These are phyloP conservation scores for Nesometra sesokonis DNA, from an alignment of 35 echinoderm and acorn worm species.

Conservation along the genomic window DNA sequence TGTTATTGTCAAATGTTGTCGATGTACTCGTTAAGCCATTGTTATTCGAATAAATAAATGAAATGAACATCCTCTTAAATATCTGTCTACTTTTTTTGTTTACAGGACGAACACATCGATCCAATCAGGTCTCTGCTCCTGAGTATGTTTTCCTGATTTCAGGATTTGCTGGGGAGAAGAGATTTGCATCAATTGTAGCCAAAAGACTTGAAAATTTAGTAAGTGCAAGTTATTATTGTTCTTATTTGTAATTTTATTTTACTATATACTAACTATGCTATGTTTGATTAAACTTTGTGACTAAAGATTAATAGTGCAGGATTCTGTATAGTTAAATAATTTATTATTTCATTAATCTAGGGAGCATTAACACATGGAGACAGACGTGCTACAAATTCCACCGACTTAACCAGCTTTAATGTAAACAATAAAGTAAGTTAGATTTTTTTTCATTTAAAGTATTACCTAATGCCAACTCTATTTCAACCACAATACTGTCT, in stretches of 20 bases:
- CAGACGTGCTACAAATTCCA: slow-evolving; percentile 77
- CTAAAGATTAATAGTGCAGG: too few relatives aligned
- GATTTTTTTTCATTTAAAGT: not conserved
- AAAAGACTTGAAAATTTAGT: slow-evolving; percentile 98
- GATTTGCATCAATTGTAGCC: slow-evolving; percentile 98
- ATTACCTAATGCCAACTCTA: too few relatives aligned
- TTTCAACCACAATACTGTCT: too few relatives aligned
- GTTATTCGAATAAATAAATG: too few relatives aligned
- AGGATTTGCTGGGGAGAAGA: slow-evolving; percentile 78
- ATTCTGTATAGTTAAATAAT: too few relatives aligned
- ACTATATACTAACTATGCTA: not conserved
- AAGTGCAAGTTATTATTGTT: not conserved
- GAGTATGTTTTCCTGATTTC: slow-evolving; percentile 99
- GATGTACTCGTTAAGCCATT: too few relatives aligned
- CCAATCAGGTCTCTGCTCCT: slow-evolving; percentile 82
- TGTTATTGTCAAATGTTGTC: too few relatives aligned
- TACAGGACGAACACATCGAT: slow-evolving; percentile 85
- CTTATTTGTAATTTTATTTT: not conserved
- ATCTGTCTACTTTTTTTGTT: not conserved
- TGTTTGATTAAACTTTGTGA: too few relatives aligned
- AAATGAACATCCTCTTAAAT: too few relatives aligned
- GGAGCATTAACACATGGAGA: slow-evolving; percentile 96
- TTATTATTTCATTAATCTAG: slow-evolving; percentile 18
- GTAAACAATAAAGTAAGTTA: slow-evolving; percentile 83
- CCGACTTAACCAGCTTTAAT: slow-evolving; percentile 86